Evolutionary conservation across 1,140 invertebrate species (phyloP).

Genomic region (Yoshiicerus persimilis): DNA sequence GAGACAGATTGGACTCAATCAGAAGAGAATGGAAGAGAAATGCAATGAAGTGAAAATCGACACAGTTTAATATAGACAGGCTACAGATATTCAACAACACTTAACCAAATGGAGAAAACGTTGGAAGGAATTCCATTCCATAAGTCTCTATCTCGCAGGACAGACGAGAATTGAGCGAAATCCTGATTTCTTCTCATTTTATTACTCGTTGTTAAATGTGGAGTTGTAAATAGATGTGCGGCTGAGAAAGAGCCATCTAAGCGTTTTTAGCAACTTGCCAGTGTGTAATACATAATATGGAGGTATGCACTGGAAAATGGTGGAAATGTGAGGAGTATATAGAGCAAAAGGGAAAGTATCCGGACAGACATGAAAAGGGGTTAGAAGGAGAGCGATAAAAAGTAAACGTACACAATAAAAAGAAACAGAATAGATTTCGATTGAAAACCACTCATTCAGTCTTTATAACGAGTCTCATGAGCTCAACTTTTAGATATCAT

Average conservation of each 20-base stretch:
- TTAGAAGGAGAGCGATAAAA: background rate
- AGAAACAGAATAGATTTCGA: background rate
- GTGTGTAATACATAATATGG: background rate
- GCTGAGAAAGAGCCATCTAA: background rate
- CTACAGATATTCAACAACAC: background rate
- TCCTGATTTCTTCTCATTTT: background rate
- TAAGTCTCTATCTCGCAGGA: too few species aligned
- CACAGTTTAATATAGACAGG: background rate
- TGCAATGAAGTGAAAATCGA: background rate
- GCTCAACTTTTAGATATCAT: background rate
- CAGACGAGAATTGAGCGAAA: too few species aligned
- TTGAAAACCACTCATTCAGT: background rate
- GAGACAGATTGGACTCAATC: background rate
- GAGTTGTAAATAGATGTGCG: background rate
- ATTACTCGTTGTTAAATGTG: background rate
- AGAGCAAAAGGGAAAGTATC: background rate
- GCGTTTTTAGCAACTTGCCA: background rate
- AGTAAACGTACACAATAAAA: background rate
- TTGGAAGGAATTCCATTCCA: background rate
- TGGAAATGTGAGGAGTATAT: background rate
- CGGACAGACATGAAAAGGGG: background rate
- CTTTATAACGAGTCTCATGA: background rate
- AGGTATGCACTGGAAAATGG: background rate
- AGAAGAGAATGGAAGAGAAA: background rate
- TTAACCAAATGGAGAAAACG: background rate